Percentiles rank a stretch among this genome's conserved stretches.
phyloP scores from a whole-genome alignment of 2,797 vertebrate species.

The Halcyon leucocephala region DNA sequence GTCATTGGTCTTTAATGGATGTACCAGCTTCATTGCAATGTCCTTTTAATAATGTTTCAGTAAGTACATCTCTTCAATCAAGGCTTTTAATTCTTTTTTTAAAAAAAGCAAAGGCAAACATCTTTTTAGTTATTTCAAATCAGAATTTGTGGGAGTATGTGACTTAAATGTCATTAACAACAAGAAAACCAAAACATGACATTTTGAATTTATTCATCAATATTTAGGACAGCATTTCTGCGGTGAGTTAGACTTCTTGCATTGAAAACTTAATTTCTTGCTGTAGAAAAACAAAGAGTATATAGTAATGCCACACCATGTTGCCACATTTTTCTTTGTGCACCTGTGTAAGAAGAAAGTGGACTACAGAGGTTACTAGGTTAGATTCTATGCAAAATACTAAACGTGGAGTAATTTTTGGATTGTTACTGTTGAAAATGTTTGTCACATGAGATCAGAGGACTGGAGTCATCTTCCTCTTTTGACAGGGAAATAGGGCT shows the following conservation, averaged over 20 bases:
- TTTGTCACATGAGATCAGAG: background rate
- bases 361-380: background rate
- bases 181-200: background rate
- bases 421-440: background rate
- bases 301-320: background rate
- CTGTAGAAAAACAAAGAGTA: background rate
- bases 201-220: background rate
- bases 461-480: background rate
- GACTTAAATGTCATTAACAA: background rate
- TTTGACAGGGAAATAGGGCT: background rate
- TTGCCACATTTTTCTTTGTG: background rate
- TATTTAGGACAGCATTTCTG: background rate
- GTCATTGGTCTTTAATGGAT: background rate
- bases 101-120: background rate
- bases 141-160: background rate
- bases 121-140: background rate
- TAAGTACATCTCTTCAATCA: background rate
- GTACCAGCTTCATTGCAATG: background rate
- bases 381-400: background rate
- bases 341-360: background rate
- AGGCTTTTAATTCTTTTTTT: background rate
- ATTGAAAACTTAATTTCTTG: background rate
- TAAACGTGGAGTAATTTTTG: background rate
- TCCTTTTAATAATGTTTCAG: background rate
- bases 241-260: background rate